Conservation (phyloP, 2,797 vertebrate genomes). For the Phoebastria nigripes region DNA sequence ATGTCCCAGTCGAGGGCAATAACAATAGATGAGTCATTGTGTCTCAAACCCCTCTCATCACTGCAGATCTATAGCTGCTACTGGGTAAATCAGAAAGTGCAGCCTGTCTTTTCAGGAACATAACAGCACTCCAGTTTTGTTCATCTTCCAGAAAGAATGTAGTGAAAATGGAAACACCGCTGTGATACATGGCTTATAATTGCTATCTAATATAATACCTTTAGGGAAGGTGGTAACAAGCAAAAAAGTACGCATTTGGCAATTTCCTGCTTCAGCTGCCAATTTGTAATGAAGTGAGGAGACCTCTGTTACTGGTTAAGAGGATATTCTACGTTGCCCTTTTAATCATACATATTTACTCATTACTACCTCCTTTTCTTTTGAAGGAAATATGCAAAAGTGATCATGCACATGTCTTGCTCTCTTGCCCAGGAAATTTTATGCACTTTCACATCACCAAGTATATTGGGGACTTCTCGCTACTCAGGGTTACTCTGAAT, state of each 20-base stretch:
- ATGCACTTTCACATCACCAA: not conserved
- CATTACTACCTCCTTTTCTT: not conserved
- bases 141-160: not conserved
- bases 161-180: not conserved
- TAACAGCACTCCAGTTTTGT: not conserved
- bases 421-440: not conserved
- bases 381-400: not conserved
- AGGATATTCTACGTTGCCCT: not conserved
- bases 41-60: not conserved
- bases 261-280: constrained; percentile 1
- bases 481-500: not conserved
- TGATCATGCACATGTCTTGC: not conserved
- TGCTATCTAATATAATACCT: not conserved
- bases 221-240: constrained; percentile 11
- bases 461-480: not conserved
- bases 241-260: not conserved
- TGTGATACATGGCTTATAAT: not conserved
- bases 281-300: not conserved
- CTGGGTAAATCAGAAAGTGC: not conserved
- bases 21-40: not conserved
- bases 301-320: not conserved
- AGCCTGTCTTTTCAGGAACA: not conserved
- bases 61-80: not conserved
- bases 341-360: constrained; percentile 13
- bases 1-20: not conserved